Base-by-base conservation (phyloP, 2,888 invertebrate genomes). In the Trachelus stipa region DNA sequence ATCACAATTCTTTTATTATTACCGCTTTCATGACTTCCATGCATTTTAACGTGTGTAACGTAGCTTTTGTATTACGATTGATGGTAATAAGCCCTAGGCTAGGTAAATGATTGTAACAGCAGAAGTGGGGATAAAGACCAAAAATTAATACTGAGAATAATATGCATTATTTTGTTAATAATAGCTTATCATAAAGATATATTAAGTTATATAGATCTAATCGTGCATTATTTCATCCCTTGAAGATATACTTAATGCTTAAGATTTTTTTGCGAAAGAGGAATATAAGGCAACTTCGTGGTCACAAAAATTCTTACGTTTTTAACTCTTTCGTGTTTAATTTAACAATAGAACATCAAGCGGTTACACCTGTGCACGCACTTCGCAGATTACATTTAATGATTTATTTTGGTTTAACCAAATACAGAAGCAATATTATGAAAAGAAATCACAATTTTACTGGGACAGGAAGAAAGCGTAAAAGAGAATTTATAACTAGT, bases 81-180 rank as follows among this genome's bases (percentile, higher is more conserved):
- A 23, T 56, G 23, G 9, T 71, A 71, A 31, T 30, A 33, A 71
- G 34, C 71, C 23, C n/a, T 71, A 71, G 23, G 12, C 71, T 71
- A 71, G 71, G 4, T 71, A 71, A 69, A 77, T 34, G 56, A 74
- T 74, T 34, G 37, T 74, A 74, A 34, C 35, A 33, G 75, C 56
- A 74, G 69, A 69, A 37, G 73, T 74, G 69, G 73, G 77, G 75
- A 73, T 78, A 76, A 73, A 78, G 78, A 78, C 78, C 73, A 76
- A 78, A 75, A 71, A 78, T 76, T 56, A 78, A 78, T 78, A 78
- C 68, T 68, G 73, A 77, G 40, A 77, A 76, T 76, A 78, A 75
- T 76, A 78, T 78, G 78, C 78, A 78, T 75, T 78, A 78, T 78
- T 78, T 78, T 76, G 71, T 78, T 75, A 76, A 78, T 75, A 78